phyloP scores from a whole-genome alignment of 1,140 invertebrate genomes.

The Hestina assimilis region DNA sequence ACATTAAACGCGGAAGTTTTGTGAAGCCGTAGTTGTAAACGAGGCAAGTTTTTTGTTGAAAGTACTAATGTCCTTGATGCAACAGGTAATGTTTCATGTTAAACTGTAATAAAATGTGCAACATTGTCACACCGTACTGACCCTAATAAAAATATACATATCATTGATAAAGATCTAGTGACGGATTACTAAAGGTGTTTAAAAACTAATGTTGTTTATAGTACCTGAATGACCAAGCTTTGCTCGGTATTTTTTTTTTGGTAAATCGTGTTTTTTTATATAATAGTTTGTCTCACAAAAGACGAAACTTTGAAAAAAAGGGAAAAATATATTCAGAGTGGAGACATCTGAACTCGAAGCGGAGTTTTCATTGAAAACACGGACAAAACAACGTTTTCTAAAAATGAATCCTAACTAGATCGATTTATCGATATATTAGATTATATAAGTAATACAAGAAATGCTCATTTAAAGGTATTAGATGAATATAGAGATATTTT shows the following conservation, averaged over 20 bases:
- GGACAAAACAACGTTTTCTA: too few relatives aligned
- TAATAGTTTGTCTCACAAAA: too few relatives aligned
- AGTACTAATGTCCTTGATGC: slow-evolving; percentile 27
- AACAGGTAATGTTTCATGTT: slow-evolving; percentile 19
- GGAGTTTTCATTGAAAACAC: too few relatives aligned
- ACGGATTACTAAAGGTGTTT: too few relatives aligned
- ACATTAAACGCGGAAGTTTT: slow-evolving; percentile 28
- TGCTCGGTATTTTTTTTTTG: neutral
- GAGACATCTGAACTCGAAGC: too few relatives aligned
- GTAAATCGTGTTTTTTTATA: neutral
- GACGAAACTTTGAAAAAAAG: too few relatives aligned
- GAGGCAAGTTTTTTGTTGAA: slow-evolving; percentile 23
- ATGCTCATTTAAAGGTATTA: too few relatives aligned
- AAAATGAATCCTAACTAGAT: too few relatives aligned
- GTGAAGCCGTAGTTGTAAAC: slow-evolving; percentile 27
- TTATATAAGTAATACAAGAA: too few relatives aligned
- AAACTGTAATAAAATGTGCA: slow-evolving; percentile 8
- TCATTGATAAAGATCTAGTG: neutral
- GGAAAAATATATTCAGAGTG: too few relatives aligned
- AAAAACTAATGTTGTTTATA: neutral
- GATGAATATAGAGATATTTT: too few relatives aligned
- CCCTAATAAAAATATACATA: neutral
- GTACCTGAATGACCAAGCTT: neutral
- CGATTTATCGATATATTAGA: too few relatives aligned
- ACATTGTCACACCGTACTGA: neutral